These are phyloP conservation scores for Acanthis flammea DNA, from an alignment of 2,797 vertebrate species.

Conservation along the genomic window DNA sequence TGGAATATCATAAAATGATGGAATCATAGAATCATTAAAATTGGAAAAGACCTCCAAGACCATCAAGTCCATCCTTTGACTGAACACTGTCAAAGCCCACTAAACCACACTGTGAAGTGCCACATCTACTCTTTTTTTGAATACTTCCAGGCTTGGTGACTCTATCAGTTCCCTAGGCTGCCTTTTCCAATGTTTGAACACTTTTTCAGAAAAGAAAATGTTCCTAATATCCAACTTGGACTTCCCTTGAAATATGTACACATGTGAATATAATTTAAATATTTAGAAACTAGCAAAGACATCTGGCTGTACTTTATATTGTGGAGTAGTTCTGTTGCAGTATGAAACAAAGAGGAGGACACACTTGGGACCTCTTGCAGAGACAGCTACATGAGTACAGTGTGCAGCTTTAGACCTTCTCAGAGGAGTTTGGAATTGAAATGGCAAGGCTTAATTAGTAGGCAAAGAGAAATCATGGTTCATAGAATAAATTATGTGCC, in stretches of 20 bases:
- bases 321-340: neutral
- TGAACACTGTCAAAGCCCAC: neutral
- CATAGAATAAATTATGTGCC: neutral
- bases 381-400: neutral
- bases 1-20: neutral
- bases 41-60: neutral
- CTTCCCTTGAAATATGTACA: neutral
- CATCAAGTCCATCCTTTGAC: neutral
- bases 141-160: neutral
- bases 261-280: neutral
- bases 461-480: neutral
- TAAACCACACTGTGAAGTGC: neutral
- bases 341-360: neutral
- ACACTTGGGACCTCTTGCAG: neutral
- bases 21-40: neutral
- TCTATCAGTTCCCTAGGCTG: neutral
- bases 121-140: neutral
- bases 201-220: neutral
- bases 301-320: neutral
- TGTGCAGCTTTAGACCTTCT: neutral
- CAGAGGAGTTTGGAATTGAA: neutral
- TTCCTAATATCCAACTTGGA: neutral
- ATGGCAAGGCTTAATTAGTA: neutral
- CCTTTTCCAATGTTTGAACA: neutral
- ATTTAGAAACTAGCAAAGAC: neutral